phyloP scores from a whole-genome alignment of 2,113 vertebrate species.

The Callorhinus ursinus region DNA sequence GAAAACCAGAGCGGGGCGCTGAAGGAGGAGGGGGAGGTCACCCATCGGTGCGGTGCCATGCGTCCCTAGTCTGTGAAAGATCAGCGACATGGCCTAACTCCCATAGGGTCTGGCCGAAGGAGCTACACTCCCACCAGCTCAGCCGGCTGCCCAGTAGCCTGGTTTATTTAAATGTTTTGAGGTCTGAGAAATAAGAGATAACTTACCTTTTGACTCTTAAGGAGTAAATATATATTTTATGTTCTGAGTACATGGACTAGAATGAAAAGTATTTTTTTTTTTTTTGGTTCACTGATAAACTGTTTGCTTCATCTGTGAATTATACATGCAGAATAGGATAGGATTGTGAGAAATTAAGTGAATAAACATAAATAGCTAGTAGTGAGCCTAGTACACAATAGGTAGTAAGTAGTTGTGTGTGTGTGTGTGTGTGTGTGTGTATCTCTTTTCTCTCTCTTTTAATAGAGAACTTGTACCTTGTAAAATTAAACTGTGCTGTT shows the following conservation, averaged over 20 bases:
- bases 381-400: neutral
- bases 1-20: neutral
- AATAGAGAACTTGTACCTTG: neutral
- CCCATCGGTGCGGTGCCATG: no score
- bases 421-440: neutral
- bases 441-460: neutral
- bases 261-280: slow-evolving; percentile 1
- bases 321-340: neutral
- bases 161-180: neutral
- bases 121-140: neutral
- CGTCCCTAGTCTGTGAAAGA: neutral
- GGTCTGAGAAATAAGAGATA: neutral
- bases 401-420: neutral
- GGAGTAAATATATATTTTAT: neutral
- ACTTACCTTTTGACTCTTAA: neutral
- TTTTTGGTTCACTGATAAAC: neutral
- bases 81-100: neutral
- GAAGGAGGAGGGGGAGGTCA: neutral
- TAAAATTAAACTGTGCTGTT: slow-evolving; percentile 56
- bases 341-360: neutral
- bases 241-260: neutral
- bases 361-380: neutral
- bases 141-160: neutral
- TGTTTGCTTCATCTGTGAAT: neutral
- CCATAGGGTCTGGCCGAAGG: neutral